A percentile compares a stretch with the other conserved stretches of the same genome.
phyloP scores from a whole-genome alignment of 2,113 vertebrate species.

The Crotalus tigris region DNA sequence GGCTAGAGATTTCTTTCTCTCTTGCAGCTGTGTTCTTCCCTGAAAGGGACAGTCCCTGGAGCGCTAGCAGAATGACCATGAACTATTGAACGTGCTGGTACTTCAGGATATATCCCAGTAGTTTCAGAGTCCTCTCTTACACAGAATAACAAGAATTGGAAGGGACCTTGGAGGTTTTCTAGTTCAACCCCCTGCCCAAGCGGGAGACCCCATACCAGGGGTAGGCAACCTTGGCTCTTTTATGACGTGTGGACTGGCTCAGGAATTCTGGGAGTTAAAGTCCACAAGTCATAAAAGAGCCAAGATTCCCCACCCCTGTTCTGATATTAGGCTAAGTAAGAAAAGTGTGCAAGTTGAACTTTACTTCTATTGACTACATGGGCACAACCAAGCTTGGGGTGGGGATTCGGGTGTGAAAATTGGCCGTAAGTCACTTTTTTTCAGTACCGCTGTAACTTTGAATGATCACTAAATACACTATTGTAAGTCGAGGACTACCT shows the following conservation, averaged over 20 bases:
- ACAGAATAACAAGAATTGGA: neutral
- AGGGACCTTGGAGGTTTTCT: neutral
- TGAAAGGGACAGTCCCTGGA: neutral
- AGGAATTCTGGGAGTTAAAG: no score
- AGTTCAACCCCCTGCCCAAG: neutral
- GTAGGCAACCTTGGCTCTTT: no score
- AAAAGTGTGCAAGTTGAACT: neutral
- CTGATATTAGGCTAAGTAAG: neutral
- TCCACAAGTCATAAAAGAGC: no score
- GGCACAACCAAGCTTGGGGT: neutral
- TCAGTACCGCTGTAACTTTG: neutral
- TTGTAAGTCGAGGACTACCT: neutral
- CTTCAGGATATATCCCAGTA: neutral
- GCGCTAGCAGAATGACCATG: neutral
- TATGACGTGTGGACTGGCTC: no score
- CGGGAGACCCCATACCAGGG: neutral
- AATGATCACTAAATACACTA: neutral
- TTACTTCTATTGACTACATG: neutral
- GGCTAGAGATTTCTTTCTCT: neutral
- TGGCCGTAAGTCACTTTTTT: neutral
- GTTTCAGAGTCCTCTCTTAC: neutral
- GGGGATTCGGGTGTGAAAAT: neutral
- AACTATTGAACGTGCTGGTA: neutral
- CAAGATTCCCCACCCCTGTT: neutral
- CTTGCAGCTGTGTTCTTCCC: neutral